Base-by-base conservation (phyloP, 2,113 vertebrate species). In the Pedetes capensis region DNA sequence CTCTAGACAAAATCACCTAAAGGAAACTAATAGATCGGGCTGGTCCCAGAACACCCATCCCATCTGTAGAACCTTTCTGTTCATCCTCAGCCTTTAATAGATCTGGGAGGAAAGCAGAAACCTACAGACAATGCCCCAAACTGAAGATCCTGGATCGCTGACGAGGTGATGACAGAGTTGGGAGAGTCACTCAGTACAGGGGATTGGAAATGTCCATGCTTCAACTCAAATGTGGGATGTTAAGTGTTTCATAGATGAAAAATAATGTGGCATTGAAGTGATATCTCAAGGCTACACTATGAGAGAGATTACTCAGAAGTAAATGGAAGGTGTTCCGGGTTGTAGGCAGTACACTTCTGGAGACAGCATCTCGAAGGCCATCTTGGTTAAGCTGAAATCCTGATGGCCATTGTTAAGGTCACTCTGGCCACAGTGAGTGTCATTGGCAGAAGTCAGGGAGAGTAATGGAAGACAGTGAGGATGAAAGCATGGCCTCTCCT, bases 1-100 rank as follows among this genome's bases (percentile, higher is more conserved):
- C 93, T 95, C 97, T 85, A 27, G 53, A 89, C 49, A 94, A 84
- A 91, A 80, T 47, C 42, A 74, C 87, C 49, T 71, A 66, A 72
- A 82, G 90, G 87, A 85, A 86, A 39, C 51, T 47, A 64, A 49
- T 3, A 49, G 63, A 85, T 23, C 9, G 18, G 63, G 69, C 64
- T 82, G 55, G 74, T 74, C 85, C 74, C 37, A 72, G 55, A 59
- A 32, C 23, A 76, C 17, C 47, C 12, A 57, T 7, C 57, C 71
- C 49, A 27, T n/a, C 42, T 44, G 53, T 66, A 85, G 61, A 85
- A 61, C 14, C 32, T 37, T 5, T 88, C 20, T 39, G 82, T 75
- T 89, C 71, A 44, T 95, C 59, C 75, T 87, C 76, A 90, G 9
- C 76, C 29, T 90, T 76, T 32, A 63, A 55, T 9, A 53, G 47